These are phyloP conservation scores for Neotoma lepida DNA, from an alignment of 2,113 vertebrate genomes.

Conservation along the genomic window DNA sequence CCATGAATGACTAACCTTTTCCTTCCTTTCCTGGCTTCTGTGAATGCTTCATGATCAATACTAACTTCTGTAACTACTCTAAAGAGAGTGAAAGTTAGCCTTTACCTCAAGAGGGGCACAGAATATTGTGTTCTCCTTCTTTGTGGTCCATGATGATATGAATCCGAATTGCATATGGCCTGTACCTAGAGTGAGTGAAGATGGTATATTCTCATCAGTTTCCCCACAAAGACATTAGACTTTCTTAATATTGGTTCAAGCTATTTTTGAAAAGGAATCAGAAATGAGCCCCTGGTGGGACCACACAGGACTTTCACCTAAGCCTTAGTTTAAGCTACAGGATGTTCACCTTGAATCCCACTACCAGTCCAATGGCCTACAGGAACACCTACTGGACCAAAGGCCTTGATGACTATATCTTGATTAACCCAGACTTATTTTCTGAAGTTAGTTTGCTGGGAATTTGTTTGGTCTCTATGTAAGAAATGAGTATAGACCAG, in stretches of 20 bases:
- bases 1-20: neutral
- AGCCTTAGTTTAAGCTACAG: neutral
- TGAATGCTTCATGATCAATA: neutral
- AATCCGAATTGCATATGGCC: neutral
- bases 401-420: neutral
- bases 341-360: neutral
- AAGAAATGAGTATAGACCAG: neutral
- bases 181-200: neutral
- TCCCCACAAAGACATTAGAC: neutral
- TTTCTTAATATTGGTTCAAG: neutral
- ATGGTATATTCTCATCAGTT: neutral
- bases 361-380: too few relatives aligned
- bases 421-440: neutral
- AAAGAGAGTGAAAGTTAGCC: neutral
- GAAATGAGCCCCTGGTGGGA: neutral
- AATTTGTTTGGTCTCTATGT: neutral
- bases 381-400: neutral
- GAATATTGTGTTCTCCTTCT: neutral
- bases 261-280: neutral
- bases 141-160: neutral
- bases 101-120: neutral
- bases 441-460: neutral
- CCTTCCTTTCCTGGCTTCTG: neutral
- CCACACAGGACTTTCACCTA: rapidly evolving
- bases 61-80: neutral